phyloP scores from a whole-genome alignment of 2,113 vertebrate species.

The Etheostoma cragini region DNA sequence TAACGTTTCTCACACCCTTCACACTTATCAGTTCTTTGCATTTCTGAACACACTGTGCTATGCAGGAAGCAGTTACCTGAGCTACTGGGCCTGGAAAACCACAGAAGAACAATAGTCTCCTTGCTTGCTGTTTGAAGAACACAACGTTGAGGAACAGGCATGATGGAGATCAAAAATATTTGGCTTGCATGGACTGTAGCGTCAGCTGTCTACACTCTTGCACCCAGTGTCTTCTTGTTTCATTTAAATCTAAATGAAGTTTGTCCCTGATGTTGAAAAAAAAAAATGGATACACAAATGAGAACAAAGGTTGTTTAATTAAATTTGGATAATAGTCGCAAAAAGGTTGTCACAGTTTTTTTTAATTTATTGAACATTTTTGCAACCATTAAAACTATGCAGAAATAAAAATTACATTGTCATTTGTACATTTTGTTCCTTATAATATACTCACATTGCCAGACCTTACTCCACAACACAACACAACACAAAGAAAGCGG shows the following conservation, averaged over 20 bases:
- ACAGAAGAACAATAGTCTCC: slow-evolving; percentile 70
- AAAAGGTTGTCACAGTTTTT: too few species aligned
- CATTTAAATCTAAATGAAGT: background rate
- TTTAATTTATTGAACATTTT: background rate
- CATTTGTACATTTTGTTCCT: background rate
- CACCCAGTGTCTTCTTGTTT: background rate
- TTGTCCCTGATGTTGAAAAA: background rate
- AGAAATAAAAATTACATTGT: background rate
- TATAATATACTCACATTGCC: background rate
- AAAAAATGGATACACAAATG: background rate
- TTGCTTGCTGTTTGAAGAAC: background rate
- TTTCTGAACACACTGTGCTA: slow-evolving; percentile 92
- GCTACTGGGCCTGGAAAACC: slow-evolving; percentile 89
- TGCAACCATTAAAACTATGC: background rate
- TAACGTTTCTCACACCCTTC: background rate
- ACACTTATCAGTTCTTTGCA: slow-evolving; percentile 89
- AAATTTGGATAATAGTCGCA: too few species aligned
- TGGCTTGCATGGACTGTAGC: background rate
- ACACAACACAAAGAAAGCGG: too few species aligned
- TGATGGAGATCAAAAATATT: background rate
- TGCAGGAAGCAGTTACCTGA: slow-evolving; percentile 88
- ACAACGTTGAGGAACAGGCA: background rate
- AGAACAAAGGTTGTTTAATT: too few species aligned
- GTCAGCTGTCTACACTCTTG: background rate
- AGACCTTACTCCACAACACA: too few species aligned